Evolutionary conservation across 2,888 invertebrate genomes (phyloP), one percentile per base, ranked within the genome.

Genomic region (Agriopis marginaria): DNA sequence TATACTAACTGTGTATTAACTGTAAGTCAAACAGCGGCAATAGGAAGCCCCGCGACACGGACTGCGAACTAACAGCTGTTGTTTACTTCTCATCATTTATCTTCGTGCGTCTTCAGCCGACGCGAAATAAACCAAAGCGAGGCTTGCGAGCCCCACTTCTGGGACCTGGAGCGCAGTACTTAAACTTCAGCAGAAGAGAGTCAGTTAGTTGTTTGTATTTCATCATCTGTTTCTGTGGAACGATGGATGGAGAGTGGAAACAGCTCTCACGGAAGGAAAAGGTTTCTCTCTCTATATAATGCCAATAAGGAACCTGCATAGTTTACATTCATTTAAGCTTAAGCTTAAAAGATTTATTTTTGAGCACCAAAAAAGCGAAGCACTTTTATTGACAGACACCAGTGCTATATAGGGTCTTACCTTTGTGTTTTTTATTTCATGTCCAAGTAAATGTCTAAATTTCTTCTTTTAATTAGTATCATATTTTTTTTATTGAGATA

Each of bases 51-150:
- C 45, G 45, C 62, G 63, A 68, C 63, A 62, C 11, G 45, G 47
- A 42, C 50, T 63, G 61, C 59, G 54, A 68, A 68, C 69, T 66
- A 75, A 68, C 76, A 76, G 74, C 76, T 76, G 76, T 71, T 76
- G 76, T 74, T 63, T 54, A 63, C 74, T 74, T 76, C 72, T 75
- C 68, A 65, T 71, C 76, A 65, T 76, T 76, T 69, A 73, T 76
- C 74, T 74, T 70, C 65, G 49, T 50, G 70, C 70, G 70, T 72
- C 75, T 70, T 72, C 71, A 61, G 70, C 63, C 71, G 73, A 73
- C 70, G 73, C 54, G 74, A 71, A 76, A 72, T 72, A 74, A 73
- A 74, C 66, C 75, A 70, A 72, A 66, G 70, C 61, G 55, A 63
- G 44, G 50, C 53, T 23, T 47, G 40, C 55, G 59, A 6, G 53